A percentile compares a stretch with the other conserved stretches of the same genome.
Conservation (phyloP, 2,113 vertebrate species). For the Epinephelus lanceolatus region DNA sequence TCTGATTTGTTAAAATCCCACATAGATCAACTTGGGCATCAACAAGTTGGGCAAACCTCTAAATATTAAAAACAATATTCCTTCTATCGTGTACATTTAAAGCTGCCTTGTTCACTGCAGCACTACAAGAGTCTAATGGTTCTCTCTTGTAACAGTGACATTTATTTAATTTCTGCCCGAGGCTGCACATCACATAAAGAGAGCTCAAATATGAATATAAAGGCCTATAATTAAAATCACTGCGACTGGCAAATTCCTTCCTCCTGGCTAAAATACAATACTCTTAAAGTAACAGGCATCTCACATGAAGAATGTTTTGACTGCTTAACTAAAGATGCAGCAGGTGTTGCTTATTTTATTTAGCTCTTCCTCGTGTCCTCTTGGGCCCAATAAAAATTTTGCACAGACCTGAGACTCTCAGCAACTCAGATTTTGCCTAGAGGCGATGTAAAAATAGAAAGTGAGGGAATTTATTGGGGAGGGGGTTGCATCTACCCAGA, state of each 20-base stretch:
- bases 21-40: not conserved
- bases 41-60: conserved; percentile 13
- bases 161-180: conserved; percentile 40
- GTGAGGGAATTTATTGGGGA: not conserved
- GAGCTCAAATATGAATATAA: conserved; percentile 27
- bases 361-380: not conserved
- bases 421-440: not conserved
- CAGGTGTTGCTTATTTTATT: conserved; percentile 48
- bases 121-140: conserved; percentile 21
- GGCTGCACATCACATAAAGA: not conserved
- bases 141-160: conserved; percentile 23
- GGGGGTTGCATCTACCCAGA: not conserved
- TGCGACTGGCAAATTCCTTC: conserved; percentile 9
- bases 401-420: conserved; percentile 21
- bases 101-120: conserved; percentile 13
- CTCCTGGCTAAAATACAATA: conserved; percentile 15
- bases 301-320: not conserved
- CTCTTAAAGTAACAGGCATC: conserved; percentile 16
- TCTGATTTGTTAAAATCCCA: not conserved
- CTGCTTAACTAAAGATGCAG: conserved; percentile 8
- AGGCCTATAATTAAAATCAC: conserved; percentile 15
- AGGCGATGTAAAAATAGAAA: conserved; percentile 34
- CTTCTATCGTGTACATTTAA: not conserved
- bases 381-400: conserved; percentile 18
- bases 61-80: too few species aligned